Evolutionary conservation across 2,113 vertebrate genomes (phyloP).

Genomic region (Microtus oregoni): DNA sequence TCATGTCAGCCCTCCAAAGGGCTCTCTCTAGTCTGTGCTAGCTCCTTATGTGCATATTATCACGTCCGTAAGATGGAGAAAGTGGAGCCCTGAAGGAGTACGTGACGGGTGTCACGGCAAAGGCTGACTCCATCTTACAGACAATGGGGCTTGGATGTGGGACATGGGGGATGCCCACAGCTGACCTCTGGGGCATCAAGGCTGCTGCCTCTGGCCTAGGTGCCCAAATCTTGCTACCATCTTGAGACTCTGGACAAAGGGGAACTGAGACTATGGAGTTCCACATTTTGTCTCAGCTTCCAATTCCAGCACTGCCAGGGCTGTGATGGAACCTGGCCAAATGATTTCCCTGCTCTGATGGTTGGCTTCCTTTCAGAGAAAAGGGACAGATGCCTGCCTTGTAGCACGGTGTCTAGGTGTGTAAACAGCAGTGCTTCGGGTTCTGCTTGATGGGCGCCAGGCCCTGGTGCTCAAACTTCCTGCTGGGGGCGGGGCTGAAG

Average conservation of each 20-base stretch:
- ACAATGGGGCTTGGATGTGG: background rate
- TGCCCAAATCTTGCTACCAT: background rate
- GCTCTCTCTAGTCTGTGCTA: background rate
- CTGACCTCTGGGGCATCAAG: background rate
- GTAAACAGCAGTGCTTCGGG: background rate
- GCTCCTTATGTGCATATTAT: background rate
- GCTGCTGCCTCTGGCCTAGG: background rate
- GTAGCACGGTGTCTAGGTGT: background rate
- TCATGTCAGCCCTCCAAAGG: background rate
- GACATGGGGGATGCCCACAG: background rate
- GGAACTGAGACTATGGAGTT: background rate
- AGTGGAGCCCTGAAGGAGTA: background rate
- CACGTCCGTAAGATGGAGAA: background rate
- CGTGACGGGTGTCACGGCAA: no score
- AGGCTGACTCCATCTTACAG: background rate
- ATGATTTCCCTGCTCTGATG: background rate
- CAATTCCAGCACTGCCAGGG: background rate
- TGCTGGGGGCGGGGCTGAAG: background rate
- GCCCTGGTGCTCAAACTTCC: background rate
- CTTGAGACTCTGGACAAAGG: background rate
- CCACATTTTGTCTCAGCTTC: background rate
- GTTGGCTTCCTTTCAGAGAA: constrained; percentile 8
- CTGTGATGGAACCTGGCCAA: background rate
- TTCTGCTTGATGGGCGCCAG: fast-evolving
- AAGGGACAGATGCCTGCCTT: background rate